A percentile compares a stretch with the other conserved stretches of the same genome.
phyloP scores from a whole-genome alignment of 1,140 invertebrate genomes.

The Euura saliciscinereae region DNA sequence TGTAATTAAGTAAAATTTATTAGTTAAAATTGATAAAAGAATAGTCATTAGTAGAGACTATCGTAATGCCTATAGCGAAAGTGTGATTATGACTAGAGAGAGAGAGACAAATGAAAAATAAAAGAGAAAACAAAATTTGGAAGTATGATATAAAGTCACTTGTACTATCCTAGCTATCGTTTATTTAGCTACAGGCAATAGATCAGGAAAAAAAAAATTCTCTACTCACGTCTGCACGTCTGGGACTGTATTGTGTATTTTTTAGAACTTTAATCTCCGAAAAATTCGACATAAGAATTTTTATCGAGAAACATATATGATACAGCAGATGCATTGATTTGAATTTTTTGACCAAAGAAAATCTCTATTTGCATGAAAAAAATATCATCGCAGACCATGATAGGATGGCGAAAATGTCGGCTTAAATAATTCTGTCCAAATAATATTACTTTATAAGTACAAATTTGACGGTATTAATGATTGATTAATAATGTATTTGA shows the following conservation, averaged over 20 bases:
- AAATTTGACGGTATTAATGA: slow-evolving; percentile 24
- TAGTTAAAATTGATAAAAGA: background rate
- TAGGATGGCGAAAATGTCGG: background rate
- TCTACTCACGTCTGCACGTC: slow-evolving; percentile 12
- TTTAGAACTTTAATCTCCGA: background rate
- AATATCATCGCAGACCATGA: background rate
- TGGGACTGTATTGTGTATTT: background rate
- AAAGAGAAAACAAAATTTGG: slow-evolving; percentile 22
- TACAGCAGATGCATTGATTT: too few relatives aligned
- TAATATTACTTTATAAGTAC: slow-evolving; percentile 28
- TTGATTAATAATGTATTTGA: background rate
- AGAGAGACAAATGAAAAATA: slow-evolving; percentile 21
- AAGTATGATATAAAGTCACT: background rate
- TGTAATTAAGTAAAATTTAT: slow-evolving; percentile 20
- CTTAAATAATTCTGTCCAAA: slow-evolving; percentile 4
- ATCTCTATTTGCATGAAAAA: background rate
- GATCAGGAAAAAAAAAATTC: background rate
- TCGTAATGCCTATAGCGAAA: slow-evolving; percentile 26
- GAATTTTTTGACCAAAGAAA: too few relatives aligned
- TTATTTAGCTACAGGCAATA: slow-evolving; percentile 16
- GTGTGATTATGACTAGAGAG: slow-evolving; percentile 25
- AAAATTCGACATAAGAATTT: background rate
- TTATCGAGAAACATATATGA: background rate
- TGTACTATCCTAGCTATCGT: slow-evolving; percentile 19
- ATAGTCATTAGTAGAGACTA: slow-evolving; percentile 24